phyloP scores from a whole-genome alignment of 2,113 vertebrate genomes.

The Nothoprocta perdicaria region DNA sequence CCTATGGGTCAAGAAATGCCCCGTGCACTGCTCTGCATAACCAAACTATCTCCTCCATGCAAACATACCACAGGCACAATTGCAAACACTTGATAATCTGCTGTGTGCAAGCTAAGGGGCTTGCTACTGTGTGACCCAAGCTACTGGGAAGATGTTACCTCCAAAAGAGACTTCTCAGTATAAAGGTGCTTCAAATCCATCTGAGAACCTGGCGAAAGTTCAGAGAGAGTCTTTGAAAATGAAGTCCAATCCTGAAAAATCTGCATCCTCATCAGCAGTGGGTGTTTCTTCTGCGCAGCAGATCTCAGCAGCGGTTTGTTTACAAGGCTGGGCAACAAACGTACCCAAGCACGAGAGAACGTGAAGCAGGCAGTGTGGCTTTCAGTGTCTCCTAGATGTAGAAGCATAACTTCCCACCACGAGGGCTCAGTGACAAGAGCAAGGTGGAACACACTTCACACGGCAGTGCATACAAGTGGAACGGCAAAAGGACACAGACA shows the following conservation, averaged over 20 bases:
- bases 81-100: neutral
- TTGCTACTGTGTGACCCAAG: neutral
- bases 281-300: neutral
- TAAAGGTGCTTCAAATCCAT: neutral
- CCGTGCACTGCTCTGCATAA: neutral
- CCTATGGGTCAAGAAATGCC: rapidly evolving
- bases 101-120: neutral
- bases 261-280: neutral
- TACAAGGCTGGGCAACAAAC: rapidly evolving
- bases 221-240: neutral
- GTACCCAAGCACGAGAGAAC: rapidly evolving
- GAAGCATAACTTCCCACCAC: neutral
- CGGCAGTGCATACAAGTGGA: rapidly evolving
- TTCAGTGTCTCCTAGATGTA: neutral
- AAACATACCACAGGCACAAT: rapidly evolving
- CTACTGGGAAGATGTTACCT: neutral
- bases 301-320: rapidly evolving
- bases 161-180: neutral
- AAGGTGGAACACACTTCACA: rapidly evolving
- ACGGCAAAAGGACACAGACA: neutral
- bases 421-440: rapidly evolving
- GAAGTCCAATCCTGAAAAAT: neutral
- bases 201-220: neutral
- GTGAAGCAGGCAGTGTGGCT: neutral
- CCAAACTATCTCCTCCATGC: neutral